Evolutionary conservation across 2,888 invertebrate genomes (phyloP).

Genomic region (Dysmachus trigonus): DNA sequence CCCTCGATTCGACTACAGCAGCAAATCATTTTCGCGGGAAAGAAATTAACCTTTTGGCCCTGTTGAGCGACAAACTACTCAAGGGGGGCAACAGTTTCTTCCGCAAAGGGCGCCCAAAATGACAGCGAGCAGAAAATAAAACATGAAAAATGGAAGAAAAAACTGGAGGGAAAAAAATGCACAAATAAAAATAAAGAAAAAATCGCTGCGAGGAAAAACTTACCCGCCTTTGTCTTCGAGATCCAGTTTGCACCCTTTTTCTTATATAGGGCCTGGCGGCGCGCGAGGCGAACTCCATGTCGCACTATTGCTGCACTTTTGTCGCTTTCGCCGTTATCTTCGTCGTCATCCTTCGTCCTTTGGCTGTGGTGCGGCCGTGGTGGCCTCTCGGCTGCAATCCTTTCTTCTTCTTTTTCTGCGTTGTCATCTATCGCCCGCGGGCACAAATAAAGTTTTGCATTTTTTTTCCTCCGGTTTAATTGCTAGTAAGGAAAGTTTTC

Average conservation of each 20-base stretch:
- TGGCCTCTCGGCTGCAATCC: neutral
- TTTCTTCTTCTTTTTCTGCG: neutral
- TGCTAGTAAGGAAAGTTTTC: conserved; percentile 34
- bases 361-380: neutral
- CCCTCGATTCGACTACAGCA: neutral
- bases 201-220: conserved; percentile 1
- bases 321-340: too few relatives aligned
- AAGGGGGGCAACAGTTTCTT: conserved; percentile 31
- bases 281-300: conserved; percentile 19
- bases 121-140: conserved; percentile 8
- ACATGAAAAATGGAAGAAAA: neutral
- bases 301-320: conserved; percentile 36
- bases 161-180: neutral
- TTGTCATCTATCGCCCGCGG: neutral
- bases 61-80: conserved; percentile 32
- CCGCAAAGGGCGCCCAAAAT: conserved; percentile 24
- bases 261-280: neutral
- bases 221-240: conserved; percentile 25
- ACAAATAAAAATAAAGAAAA: neutral
- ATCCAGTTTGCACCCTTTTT: conserved; percentile 39
- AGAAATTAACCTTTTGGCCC: conserved; percentile 37
- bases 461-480: conserved; percentile 17
- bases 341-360: too few relatives aligned
- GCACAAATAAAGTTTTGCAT: conserved; percentile 23
- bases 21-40: conserved; percentile 10